A percentile compares a stretch with the other conserved stretches of the same genome.
phyloP scores from a whole-genome alignment of 1,140 invertebrate species.

The Rhizoglyphus robini region DNA sequence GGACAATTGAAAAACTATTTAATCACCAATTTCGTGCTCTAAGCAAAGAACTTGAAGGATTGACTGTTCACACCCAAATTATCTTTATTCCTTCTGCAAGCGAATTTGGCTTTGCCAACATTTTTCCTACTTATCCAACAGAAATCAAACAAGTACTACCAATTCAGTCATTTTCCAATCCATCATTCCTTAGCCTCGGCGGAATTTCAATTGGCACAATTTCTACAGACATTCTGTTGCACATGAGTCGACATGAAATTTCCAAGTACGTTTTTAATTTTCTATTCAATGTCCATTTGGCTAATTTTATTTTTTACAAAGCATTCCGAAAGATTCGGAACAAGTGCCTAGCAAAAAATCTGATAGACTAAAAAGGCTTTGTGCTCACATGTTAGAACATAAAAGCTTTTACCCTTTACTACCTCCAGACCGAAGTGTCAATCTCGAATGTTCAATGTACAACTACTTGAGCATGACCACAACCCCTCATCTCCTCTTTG shows the following conservation, averaged over 20 bases:
- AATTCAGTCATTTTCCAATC: conserved; percentile 49
- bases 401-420: conserved; percentile 63
- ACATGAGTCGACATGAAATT: conserved; percentile 61
- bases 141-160: conserved; percentile 14
- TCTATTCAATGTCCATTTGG: background rate
- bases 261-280: conserved; percentile 43
- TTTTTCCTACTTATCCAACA: conserved; percentile 64
- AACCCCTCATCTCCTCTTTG: conserved; percentile 62
- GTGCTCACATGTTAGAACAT: conserved; percentile 58
- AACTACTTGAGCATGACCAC: conserved; percentile 33
- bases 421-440: conserved; percentile 50
- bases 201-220: conserved; percentile 61
- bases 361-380: conserved; percentile 54
- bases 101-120: conserved; percentile 56
- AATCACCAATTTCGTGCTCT: conserved; percentile 4
- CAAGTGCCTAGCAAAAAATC: background rate
- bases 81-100: conserved; percentile 56
- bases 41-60: background rate
- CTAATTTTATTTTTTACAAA: background rate
- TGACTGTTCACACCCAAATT: conserved; percentile 44
- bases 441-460: conserved; percentile 52
- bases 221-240: conserved; percentile 63
- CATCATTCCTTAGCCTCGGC: conserved; percentile 56
- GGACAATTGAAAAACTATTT: conserved; percentile 9
- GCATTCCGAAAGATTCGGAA: too few species aligned